Base-by-base conservation (phyloP, 2,113 vertebrate genomes). In the Ochotona princeps region DNA sequence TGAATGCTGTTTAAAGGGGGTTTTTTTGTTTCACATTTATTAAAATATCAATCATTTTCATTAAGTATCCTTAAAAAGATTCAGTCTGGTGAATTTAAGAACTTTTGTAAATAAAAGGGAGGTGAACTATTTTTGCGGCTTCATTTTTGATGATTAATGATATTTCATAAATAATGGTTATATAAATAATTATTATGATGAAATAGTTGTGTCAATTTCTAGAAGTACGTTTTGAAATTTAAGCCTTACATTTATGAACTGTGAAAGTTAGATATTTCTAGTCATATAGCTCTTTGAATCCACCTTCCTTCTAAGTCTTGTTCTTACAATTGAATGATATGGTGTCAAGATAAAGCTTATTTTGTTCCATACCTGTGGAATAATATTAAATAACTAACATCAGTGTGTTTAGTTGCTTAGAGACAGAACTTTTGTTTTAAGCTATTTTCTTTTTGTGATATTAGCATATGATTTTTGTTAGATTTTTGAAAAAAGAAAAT, bases 211-310 rank as follows among this genome's bases (percentile, higher is more conserved):
- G 9, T 89, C 61, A 90, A 1, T 70, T 57, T 73, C 65, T 88
- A 83, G 47, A 83, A 90, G 65, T 89, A 7, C 26, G 70, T 61
- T 88, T 92, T 87, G 66, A 76, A 95, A 92, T 79, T 84, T 86
- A 73, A 85, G 21, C 54, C 35, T 90, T 69, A 90, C 38, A 10
- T 84, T 78, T 93, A 51, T 83, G 67, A 92, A 89, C 82, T 30
- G 44, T 70, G 74, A 78, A 30, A 57, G 14, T 28, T 87, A 61
- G 49, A 35, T 65, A 51, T 51, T 81, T 93, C 49, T 87, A 82
- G 57, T 87, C 74, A 44, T 8, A 13, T 28, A 74, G 3, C 69
- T 94, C 23, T 14, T 92, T 93, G 61, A 92, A 54, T 92, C 35
- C 8, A 30, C 70, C 79, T 78, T 69, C 51, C 35, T 67, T 95